Base-by-base conservation (phyloP, 2,113 vertebrate genomes). In the Siniperca chuatsi region DNA sequence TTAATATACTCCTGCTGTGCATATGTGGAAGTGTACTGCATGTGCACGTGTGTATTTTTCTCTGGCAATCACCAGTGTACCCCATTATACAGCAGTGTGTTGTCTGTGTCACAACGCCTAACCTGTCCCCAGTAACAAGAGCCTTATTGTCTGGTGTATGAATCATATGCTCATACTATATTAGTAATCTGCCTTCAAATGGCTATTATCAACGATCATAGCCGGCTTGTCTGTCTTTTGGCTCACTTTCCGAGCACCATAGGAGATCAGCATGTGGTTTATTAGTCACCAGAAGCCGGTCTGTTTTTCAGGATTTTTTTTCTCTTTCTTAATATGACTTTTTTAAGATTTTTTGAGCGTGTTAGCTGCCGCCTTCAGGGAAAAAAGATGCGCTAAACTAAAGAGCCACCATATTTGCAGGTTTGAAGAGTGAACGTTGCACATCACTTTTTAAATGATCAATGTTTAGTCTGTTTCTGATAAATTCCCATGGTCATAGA, bases 181-280 rank as follows among this genome's bases (percentile, higher is more conserved):
- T 92, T 88, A 90, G 87, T 89, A 89, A 88, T 90, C 81, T 85
- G 87, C 86, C 82, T 85, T 89, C 84, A 85, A 84, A 92, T 81
- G 64, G 83, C 88, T 75, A 33, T 90, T 88, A 84, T 65, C 80
- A 68, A 35, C 86, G 15, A 25, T 85, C 62, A 55, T 60, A 81
- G 87, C 62, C 82, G 78, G 81, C 84, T 74, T 35, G 85, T 75
- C 82, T 83, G 78, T 87, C 79, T 86, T 48, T 74, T 88, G 83
- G 90, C 86, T 83, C 73, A 0, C 40, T 82, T 72, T 81, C 70
- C 3, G 21, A 66, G 77, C 86, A 64, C 87, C 73, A 77, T 60
- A 75, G 85, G 79, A 83, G 72, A 74, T 87, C 83, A 87, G 86
- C 86, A 86, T 92, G 90, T 86, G 87, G 79, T 90, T 81, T 77